A percentile compares a stretch with the other conserved stretches of the same genome.
Evolutionary conservation across 1,140 invertebrate species (phyloP).

Genomic region (Chelonus insularis): DNA sequence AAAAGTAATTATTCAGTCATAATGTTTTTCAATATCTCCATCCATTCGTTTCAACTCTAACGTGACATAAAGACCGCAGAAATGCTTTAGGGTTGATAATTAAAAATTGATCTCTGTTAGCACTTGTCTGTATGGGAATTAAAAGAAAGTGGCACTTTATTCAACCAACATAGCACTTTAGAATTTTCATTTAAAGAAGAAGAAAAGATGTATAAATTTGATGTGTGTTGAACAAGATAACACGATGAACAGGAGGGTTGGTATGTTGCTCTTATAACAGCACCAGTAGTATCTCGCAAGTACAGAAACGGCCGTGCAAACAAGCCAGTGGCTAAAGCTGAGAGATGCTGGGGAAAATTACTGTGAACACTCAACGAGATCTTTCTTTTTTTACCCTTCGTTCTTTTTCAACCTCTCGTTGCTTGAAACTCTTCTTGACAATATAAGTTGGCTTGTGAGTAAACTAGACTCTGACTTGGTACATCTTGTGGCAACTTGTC

Average conservation of each 20-base stretch:
- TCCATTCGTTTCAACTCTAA: too few species aligned
- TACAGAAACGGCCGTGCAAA: constrained; percentile 6
- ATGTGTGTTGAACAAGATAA: not conserved
- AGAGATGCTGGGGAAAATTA: constrained; percentile 4
- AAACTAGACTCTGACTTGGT: not conserved
- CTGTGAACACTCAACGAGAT: not conserved
- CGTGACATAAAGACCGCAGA: too few species aligned
- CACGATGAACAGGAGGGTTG: not conserved
- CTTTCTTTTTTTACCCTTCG: not conserved
- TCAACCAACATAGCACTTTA: too few species aligned
- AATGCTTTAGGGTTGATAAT: too few species aligned
- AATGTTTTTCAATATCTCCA: too few species aligned
- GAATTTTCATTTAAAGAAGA: not conserved
- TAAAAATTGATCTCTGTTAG: too few species aligned
- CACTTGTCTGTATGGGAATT: too few species aligned
- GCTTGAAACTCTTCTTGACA: not conserved
- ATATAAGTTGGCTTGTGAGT: not conserved
- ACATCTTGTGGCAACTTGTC: not conserved
- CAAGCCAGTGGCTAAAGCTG: constrained; percentile 10
- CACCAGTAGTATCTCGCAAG: not conserved
- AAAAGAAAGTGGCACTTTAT: too few species aligned
- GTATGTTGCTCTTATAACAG: not conserved
- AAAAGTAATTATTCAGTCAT: too few species aligned
- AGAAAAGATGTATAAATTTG: not conserved
- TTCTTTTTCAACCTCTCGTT: not conserved